These are phyloP conservation scores for Drosophila lini DNA, from an alignment of 1,140 invertebrate genomes.

Conservation along the genomic window DNA sequence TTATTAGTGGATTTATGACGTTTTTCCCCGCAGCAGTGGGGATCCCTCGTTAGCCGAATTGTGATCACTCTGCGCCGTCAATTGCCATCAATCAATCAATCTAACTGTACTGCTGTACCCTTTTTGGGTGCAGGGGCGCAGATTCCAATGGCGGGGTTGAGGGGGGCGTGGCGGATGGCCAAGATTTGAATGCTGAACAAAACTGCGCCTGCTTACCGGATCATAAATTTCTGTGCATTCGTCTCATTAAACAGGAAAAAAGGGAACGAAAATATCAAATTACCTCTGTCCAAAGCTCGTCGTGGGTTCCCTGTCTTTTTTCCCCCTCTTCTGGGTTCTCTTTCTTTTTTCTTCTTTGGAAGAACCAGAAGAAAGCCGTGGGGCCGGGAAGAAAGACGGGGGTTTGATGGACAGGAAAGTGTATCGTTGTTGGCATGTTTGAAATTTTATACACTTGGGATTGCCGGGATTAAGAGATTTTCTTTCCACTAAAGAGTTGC, in stretches of 20 bases:
- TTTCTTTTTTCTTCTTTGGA: slow-evolving; percentile 51
- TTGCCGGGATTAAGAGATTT: slow-evolving; percentile 77
- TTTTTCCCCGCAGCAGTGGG: slow-evolving; percentile 40
- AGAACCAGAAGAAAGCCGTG: slow-evolving; percentile 47
- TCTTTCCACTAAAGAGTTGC: slow-evolving; percentile 41
- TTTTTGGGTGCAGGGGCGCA: slow-evolving; percentile 1
- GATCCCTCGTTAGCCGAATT: slow-evolving; percentile 69
- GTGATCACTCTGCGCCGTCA: slow-evolving; percentile 58
- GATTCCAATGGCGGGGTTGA: not conserved
- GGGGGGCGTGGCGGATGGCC: slow-evolving; percentile 6
- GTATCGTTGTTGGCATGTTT: slow-evolving; percentile 78
- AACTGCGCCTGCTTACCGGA: slow-evolving; percentile 80
- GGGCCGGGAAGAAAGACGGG: slow-evolving; percentile 19
- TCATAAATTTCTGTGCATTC: slow-evolving; percentile 84
- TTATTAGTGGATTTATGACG: slow-evolving; percentile 77
- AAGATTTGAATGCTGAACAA: slow-evolving; percentile 70
- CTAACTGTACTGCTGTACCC: slow-evolving; percentile 47
- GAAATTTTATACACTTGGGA: slow-evolving; percentile 80
- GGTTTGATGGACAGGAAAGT: slow-evolving; percentile 78
- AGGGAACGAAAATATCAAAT: slow-evolving; percentile 82
- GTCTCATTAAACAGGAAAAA: slow-evolving; percentile 82
- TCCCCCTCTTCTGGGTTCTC: not conserved
- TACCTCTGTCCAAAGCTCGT: slow-evolving; percentile 40
- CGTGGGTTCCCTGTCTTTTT: slow-evolving; percentile 1
- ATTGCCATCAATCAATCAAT: slow-evolving; percentile 75